These are phyloP conservation scores for Rhorus exstirpatorius DNA, from an alignment of 2,888 invertebrate species.

Conservation along the genomic window DNA sequence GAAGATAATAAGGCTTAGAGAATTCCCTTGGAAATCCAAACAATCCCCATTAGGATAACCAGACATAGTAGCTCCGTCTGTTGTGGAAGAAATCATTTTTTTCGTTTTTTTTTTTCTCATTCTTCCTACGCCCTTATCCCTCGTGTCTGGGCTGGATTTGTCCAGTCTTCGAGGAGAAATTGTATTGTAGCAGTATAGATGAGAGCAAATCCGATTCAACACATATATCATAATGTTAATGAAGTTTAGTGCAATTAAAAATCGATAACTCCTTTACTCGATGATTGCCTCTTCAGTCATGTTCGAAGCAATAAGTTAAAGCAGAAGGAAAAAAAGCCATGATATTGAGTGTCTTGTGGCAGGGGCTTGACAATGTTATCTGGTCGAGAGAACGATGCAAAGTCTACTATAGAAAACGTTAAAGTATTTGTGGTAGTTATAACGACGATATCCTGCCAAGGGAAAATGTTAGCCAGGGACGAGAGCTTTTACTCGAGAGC, in stretches of 20 bases:
- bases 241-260: background rate
- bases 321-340: background rate
- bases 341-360: conserved; percentile 9
- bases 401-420: background rate
- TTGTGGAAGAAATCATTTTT: background rate
- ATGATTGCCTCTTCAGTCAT: conserved; percentile 20
- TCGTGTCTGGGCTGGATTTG: conserved; percentile 22
- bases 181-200: conserved; percentile 1
- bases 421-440: conserved; percentile 15
- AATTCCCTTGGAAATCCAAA: conserved; percentile 34
- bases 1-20: conserved; percentile 48
- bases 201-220: conserved; percentile 10
- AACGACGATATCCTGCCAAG: conserved; percentile 37
- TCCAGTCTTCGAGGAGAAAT: conserved; percentile 5
- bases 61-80: conserved; percentile 17
- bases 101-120: background rate
- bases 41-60: conserved; percentile 47
- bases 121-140: background rate
- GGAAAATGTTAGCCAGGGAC: conserved; percentile 51
- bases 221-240: background rate
- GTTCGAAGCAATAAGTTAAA: background rate
- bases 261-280: conserved; percentile 14
- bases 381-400: conserved; percentile 14
- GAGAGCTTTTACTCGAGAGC: conserved; percentile 47
- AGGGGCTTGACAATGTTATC: conserved; percentile 24